These are phyloP conservation scores for Heliconius congener DNA, from an alignment of 1,140 invertebrate species.

Conservation along the genomic window DNA sequence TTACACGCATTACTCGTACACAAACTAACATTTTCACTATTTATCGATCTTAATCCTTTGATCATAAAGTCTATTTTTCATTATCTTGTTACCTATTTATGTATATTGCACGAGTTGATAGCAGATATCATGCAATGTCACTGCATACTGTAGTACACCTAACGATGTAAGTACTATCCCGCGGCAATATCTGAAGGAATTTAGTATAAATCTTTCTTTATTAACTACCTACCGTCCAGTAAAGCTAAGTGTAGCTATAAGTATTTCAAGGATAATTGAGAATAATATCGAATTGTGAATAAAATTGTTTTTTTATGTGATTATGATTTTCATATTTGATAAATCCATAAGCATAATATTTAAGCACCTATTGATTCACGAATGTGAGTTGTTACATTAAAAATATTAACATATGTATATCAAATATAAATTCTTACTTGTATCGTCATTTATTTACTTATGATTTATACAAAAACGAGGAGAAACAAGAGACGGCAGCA, in stretches of 20 bases:
- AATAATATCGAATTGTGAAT: not conserved
- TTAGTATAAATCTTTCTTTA: conserved; percentile 35
- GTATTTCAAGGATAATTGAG: not conserved
- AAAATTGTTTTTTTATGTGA: too few relatives aligned
- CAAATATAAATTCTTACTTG: too few relatives aligned
- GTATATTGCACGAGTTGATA: conserved; percentile 41
- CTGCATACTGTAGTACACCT: conserved; percentile 46
- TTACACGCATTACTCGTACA: conserved; percentile 76
- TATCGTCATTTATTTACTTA: too few relatives aligned
- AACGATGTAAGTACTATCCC: conserved; percentile 51
- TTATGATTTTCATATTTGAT: too few relatives aligned
- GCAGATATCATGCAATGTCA: conserved; percentile 69
- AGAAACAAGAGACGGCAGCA: too few relatives aligned
- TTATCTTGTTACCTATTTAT: not conserved
- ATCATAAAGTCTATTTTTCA: conserved; percentile 47
- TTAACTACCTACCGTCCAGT: conserved; percentile 20
- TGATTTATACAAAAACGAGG: too few relatives aligned
- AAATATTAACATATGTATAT: too few relatives aligned
- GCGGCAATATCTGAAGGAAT: conserved; percentile 43
- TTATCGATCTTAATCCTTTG: conserved; percentile 40
- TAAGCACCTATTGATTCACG: too few relatives aligned
- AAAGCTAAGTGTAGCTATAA: not conserved
- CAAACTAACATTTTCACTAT: conserved; percentile 53
- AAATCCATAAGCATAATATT: too few relatives aligned
- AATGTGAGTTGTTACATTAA: too few relatives aligned